These are phyloP conservation scores for Barnardius zonarius DNA, from an alignment of 2,113 vertebrate genomes.

Conservation along the genomic window DNA sequence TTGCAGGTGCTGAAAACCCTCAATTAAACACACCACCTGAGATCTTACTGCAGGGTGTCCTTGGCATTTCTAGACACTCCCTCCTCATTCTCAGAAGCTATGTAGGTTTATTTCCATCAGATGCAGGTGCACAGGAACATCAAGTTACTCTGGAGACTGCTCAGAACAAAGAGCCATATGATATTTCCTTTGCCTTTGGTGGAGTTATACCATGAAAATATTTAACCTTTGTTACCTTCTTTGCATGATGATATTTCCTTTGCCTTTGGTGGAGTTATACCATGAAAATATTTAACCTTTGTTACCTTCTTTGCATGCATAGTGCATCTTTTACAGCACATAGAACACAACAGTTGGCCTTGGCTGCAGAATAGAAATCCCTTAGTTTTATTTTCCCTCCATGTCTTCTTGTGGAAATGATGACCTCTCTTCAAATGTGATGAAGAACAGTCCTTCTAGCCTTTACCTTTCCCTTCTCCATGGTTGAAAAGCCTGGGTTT, in stretches of 20 bases:
- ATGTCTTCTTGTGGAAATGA: neutral
- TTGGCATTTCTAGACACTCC: slow-evolving; percentile 49
- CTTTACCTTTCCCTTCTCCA: neutral
- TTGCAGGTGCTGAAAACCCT: slow-evolving; percentile 21
- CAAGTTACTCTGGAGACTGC: neutral
- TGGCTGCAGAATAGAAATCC: neutral
- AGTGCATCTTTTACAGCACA: neutral
- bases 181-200: neutral
- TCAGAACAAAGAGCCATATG: neutral
- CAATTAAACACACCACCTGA: slow-evolving; percentile 47
- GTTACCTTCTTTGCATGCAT: neutral
- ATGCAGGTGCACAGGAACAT: neutral
- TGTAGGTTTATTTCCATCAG: slow-evolving; percentile 28
- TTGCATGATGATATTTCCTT: neutral
- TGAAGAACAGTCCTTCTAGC: neutral
- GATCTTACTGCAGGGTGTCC: slow-evolving; percentile 14
- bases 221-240: neutral
- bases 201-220: neutral
- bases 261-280: neutral
- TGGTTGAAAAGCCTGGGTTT: neutral
- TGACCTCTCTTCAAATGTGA: neutral
- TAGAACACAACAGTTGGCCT: neutral
- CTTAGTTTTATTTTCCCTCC: neutral
- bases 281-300: neutral
- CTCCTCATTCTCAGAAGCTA: neutral